Conservation (phyloP, 2,888 invertebrate genomes). For the Dynastes hyllus region DNA sequence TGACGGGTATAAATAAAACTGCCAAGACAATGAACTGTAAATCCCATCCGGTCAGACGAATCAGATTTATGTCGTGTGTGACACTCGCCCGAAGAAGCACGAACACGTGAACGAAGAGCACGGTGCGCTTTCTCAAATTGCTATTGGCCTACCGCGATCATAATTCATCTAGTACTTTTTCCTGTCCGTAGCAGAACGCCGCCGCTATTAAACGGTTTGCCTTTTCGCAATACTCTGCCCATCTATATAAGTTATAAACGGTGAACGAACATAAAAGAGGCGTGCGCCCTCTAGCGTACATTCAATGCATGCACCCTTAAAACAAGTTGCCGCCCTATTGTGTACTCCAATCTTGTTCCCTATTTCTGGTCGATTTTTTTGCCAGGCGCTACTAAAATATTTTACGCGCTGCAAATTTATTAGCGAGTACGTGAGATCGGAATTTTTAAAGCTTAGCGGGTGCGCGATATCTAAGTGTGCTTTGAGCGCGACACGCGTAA, state of each 20-base stretch:
- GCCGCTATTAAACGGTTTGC: constrained; percentile 16
- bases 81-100: neutral
- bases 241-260: constrained; percentile 9
- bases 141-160: neutral
- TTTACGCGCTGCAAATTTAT: constrained; percentile 28
- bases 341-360: neutral
- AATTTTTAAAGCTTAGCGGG: constrained; percentile 21
- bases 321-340: constrained; percentile 7
- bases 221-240: neutral
- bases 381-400: neutral
- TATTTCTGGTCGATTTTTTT: neutral
- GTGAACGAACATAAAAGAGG: constrained; percentile 38
- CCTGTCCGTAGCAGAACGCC: constrained; percentile 1
- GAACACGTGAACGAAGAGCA: neutral
- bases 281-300: constrained; percentile 14
- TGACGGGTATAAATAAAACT: constrained; percentile 10
- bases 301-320: constrained; percentile 35
- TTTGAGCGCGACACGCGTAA: neutral
- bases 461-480: constrained; percentile 4
- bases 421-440: constrained; percentile 31
- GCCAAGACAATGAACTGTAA: neutral
- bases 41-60: constrained; percentile 1
- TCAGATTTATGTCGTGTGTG: neutral
- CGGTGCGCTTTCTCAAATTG: neutral
- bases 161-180: constrained; percentile 25